Conservation (phyloP, 2,888 invertebrate genomes). For the Dicranocentrus wangi region DNA sequence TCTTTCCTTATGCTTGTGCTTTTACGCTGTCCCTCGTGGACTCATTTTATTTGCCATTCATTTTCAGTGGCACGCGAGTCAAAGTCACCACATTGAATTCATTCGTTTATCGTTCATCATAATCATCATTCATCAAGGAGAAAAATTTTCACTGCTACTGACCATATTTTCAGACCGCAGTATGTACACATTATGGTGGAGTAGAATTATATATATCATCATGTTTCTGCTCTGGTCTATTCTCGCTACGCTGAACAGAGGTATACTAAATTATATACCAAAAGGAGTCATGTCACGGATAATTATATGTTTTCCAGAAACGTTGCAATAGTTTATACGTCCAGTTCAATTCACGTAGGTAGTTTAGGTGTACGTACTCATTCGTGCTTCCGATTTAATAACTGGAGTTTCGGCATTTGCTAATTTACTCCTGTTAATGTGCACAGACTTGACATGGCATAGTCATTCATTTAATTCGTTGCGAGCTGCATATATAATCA, state of each 20-base stretch:
- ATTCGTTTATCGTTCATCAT: slow-evolving; percentile 39
- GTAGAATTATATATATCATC: background rate
- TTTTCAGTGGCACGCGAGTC: slow-evolving; percentile 57
- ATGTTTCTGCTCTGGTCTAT: too few species aligned
- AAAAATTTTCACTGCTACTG: background rate
- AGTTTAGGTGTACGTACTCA: background rate
- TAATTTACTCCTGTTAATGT: slow-evolving; percentile 50
- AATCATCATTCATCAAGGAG: background rate
- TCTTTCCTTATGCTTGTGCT: background rate
- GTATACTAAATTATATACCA: slow-evolving; percentile 47
- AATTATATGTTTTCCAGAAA: slow-evolving; percentile 44
- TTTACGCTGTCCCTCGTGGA: background rate
- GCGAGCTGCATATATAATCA: background rate
- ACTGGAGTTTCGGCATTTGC: slow-evolving; percentile 40
- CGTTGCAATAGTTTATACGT: background rate
- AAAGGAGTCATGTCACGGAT: slow-evolving; percentile 44
- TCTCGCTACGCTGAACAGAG: background rate
- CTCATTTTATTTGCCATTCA: slow-evolving; percentile 42
- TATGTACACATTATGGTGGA: too few species aligned
- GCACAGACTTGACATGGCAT: slow-evolving; percentile 28
- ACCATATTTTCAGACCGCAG: too few species aligned
- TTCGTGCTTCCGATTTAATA: slow-evolving; percentile 31
- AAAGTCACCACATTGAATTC: slow-evolving; percentile 55
- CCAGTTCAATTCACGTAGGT: too few species aligned
- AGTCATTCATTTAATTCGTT: slow-evolving; percentile 20